Percentiles rank a stretch among this genome's conserved stretches.
phyloP scores from a whole-genome alignment of 1,140 invertebrate species.

The Bombus impatiens region DNA sequence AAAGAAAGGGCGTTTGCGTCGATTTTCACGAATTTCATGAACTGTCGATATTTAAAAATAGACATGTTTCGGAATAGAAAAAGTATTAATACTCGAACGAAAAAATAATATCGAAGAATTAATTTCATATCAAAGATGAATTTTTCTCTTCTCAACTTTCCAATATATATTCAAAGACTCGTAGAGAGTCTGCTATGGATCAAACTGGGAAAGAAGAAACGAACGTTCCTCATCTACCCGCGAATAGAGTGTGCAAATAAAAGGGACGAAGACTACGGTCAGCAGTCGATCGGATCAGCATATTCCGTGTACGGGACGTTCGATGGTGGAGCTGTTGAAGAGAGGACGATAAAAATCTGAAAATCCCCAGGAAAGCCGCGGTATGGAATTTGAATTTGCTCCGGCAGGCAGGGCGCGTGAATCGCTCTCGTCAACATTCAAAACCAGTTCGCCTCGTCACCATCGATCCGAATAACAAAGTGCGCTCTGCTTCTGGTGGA shows the following conservation, averaged over 20 bases:
- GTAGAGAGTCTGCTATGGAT: too few relatives aligned
- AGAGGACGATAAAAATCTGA: constrained; percentile 64
- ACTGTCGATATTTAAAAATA: too few relatives aligned
- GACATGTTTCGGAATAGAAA: too few relatives aligned
- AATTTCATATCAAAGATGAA: neutral
- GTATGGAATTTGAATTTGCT: constrained; percentile 74
- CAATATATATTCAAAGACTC: neutral
- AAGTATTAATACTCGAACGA: too few relatives aligned
- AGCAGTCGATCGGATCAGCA: constrained; percentile 56
- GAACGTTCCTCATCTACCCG: neutral
- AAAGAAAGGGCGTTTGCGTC: neutral
- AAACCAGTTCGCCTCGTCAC: constrained; percentile 41
- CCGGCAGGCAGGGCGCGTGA: constrained; percentile 17
- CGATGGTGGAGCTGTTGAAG: neutral
- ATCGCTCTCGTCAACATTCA: constrained; percentile 53
- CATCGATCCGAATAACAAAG: constrained; percentile 64
- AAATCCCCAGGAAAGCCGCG: constrained; percentile 63
- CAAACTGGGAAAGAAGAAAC: neutral
- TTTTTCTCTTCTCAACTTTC: neutral
- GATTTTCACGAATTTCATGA: too few relatives aligned
- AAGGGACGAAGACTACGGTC: constrained; percentile 37
- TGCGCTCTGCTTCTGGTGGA: constrained; percentile 19
- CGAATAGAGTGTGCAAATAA: neutral
- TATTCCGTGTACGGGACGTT: constrained; percentile 63
- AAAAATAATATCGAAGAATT: neutral